A percentile compares a stretch with the other conserved stretches of the same genome.
phyloP scores from a whole-genome alignment of 2,113 vertebrate genomes.

The Hiodon tergisus region DNA sequence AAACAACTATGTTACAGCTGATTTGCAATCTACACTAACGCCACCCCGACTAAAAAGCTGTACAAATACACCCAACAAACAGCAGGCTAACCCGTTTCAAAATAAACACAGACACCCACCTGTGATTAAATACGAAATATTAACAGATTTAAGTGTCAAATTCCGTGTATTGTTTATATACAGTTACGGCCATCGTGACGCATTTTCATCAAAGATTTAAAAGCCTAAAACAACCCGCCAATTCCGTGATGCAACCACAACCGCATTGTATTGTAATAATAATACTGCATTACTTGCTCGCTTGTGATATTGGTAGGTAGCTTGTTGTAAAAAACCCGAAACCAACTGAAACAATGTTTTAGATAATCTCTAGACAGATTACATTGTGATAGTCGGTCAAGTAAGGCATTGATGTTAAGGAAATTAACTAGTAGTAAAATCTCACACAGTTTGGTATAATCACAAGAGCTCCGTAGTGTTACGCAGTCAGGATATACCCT shows the following conservation, averaged over 20 bases:
- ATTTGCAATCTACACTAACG: too few relatives aligned
- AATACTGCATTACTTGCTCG: not conserved
- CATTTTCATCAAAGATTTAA: conserved; percentile 10
- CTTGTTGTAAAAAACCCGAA: too few relatives aligned
- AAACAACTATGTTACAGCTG: too few relatives aligned
- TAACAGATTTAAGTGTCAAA: not conserved
- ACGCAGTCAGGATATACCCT: not conserved
- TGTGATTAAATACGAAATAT: too few relatives aligned
- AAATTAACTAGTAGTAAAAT: not conserved
- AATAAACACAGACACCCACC: too few relatives aligned
- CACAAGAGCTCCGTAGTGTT: not conserved
- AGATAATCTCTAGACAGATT: too few relatives aligned
- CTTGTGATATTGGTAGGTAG: not conserved
- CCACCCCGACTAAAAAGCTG: too few relatives aligned
- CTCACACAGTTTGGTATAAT: not conserved
- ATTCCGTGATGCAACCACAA: not conserved
- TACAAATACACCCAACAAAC: too few relatives aligned
- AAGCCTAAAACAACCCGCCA: not conserved
- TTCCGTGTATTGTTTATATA: not conserved
- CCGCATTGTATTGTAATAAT: too few relatives aligned
- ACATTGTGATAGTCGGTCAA: too few relatives aligned
- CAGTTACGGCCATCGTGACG: not conserved
- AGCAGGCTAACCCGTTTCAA: too few relatives aligned
- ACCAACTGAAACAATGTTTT: too few relatives aligned
- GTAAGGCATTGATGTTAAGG: not conserved